A percentile compares a stretch with the other conserved stretches of the same genome.
Evolutionary conservation across 2,113 vertebrate genomes (phyloP).

Genomic region (Butorides virescens): DNA sequence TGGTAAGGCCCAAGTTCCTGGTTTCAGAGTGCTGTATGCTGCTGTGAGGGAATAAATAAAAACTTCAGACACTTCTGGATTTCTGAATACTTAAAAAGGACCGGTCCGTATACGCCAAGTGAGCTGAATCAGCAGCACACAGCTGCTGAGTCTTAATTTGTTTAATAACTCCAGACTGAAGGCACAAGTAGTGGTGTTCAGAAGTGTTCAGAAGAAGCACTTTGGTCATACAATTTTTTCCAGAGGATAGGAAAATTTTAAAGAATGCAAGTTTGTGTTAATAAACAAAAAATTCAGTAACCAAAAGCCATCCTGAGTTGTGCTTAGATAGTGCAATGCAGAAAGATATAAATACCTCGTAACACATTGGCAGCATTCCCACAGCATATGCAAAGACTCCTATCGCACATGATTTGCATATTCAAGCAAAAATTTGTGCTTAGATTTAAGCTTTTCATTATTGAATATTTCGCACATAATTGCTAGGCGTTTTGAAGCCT

Average conservation of each 20-base stretch:
- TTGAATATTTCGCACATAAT: neutral
- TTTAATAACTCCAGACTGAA: neutral
- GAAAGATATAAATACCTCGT: neutral
- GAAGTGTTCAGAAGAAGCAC: neutral
- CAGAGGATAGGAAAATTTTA: neutral
- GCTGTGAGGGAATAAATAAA: neutral
- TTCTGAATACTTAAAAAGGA: neutral
- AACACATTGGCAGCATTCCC: neutral
- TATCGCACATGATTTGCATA: neutral
- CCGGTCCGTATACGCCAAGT: neutral
- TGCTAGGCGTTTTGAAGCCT: neutral
- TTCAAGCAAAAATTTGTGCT: neutral
- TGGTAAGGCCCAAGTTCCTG: neutral
- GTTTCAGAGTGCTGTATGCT: neutral
- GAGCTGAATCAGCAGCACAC: neutral
- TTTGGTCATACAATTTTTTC: neutral
- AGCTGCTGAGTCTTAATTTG: neutral
- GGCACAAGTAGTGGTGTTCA: neutral
- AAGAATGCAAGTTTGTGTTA: neutral
- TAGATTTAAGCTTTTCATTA: neutral
- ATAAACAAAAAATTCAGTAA: neutral
- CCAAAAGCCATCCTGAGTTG: neutral
- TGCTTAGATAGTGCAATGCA: neutral
- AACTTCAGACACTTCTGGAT: neutral
- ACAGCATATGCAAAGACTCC: neutral